Conservation (phyloP, 2,888 invertebrate genomes). For the Eristalis arbustorum region DNA sequence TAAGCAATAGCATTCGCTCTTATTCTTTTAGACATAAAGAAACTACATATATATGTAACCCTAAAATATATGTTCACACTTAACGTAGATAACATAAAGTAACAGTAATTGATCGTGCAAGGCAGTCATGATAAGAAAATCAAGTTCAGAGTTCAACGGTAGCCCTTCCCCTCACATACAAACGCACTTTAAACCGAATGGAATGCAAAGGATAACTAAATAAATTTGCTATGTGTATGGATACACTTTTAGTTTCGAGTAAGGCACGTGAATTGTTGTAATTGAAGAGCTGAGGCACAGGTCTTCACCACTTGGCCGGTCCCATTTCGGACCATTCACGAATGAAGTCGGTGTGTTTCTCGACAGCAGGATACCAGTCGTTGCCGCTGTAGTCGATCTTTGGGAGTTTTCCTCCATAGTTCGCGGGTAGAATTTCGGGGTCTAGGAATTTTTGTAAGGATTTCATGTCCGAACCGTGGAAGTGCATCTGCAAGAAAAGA, state of each 20-base stretch:
- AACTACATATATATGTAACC: slow-evolving; percentile 14
- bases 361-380: slow-evolving; percentile 88
- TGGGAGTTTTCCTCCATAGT: slow-evolving; percentile 88
- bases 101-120: slow-evolving; percentile 48
- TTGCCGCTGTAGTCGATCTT: slow-evolving; percentile 88
- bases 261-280: slow-evolving; percentile 4
- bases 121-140: slow-evolving; percentile 48
- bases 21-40: slow-evolving; percentile 13
- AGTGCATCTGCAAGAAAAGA: slow-evolving; percentile 84
- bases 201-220: neutral
- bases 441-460: slow-evolving; percentile 87
- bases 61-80: slow-evolving; percentile 35
- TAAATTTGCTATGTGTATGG: neutral
- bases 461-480: slow-evolving; percentile 91
- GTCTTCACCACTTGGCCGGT: slow-evolving; percentile 81
- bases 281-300: neutral
- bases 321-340: slow-evolving; percentile 86
- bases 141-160: slow-evolving; percentile 3
- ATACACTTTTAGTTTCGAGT: slow-evolving; percentile 32
- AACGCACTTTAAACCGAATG: neutral
- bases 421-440: slow-evolving; percentile 85
- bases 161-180: neutral
- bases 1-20: slow-evolving; percentile 32
- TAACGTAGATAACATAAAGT: slow-evolving; percentile 14
- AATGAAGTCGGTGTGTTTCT: slow-evolving; percentile 84